Evolutionary conservation across 2,888 invertebrate genomes (phyloP), one percentile per base, ranked within the genome.

Genomic region (Salticus scenicus): DNA sequence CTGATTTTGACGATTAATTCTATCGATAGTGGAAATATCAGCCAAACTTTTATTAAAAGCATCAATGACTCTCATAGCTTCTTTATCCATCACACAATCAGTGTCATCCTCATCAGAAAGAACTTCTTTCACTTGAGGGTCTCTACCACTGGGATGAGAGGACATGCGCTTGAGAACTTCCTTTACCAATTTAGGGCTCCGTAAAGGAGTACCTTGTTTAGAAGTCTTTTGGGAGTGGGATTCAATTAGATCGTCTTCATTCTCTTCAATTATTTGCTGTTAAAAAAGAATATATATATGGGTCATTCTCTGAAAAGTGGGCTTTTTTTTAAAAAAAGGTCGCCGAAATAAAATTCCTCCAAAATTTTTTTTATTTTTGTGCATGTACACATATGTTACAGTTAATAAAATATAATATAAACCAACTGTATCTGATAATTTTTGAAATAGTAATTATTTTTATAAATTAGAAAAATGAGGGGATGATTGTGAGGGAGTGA

Each of bases 111-210:
- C 84, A 42, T 84, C 84, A 12, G 77, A 77, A 31, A 69, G 78
- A 4, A 69, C 28, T 5, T 78, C 74, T 1, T 24, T 27, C 14
- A 63, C 67, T 47, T 78, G 70, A 27, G 78, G 70, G 30, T 70
- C 70, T 20, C 70, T 0, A 8, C 84, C 82, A 27, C 84, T 85
- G 2, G 81, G 87, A 27, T 82, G 73, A 2, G 78, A 81, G 30
- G 81, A 74, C 81, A 82, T 87, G 14, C 78, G 64, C 20, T 87
- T 82, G 41, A 87, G 70, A 8, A 87, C 81, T 30, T 87, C 87
- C 27, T 87, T 87, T 42, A 87, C 87, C 27, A 87, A 27, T 14
- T 77, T 77, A 0, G 81, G 87, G 20, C 81, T 82, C 1, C 76
- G 79, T 0, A 86, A 51, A 0, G 84, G 63, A 0, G 80, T 75